Base-by-base conservation (phyloP, 2,888 invertebrate species). In the Entomobrya multifasciata region DNA sequence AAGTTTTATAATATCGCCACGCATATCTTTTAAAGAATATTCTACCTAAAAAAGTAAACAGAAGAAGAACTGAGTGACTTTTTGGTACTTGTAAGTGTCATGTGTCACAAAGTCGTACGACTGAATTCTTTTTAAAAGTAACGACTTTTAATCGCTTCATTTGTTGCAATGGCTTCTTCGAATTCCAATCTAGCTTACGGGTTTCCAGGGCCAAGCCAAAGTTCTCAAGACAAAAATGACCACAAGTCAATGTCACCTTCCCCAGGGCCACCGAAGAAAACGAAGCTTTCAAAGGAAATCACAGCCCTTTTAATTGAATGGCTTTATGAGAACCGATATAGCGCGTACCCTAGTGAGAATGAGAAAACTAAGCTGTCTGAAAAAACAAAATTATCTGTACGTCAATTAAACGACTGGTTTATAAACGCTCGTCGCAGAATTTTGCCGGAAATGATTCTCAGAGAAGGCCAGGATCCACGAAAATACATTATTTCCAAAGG, bases 351-450 rank as follows among this genome's bases (percentile, higher is more conserved):
- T 0, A 97, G 96, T 91, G 98, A 98, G 92, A 96, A 96, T 22
- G 98, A 98, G 93, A 98, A 98, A 92, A 94, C 96, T 36, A 95
- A 96, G 0, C 93, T 98, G 62, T 96, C 97, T 57, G 95, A 96
- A 92, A 96, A 97, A 92, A 97, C 97, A 0, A 96, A 96, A 92
- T 94, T 97, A 77, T 97, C 97, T 0, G 96, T 97, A 11, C 93
- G 98, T 47, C 97, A 97, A 94, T 97, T 96, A 91, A 92, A 92
- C 94, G 98, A 98, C 93, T 98, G 98, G 98, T 98, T 98, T 92
- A 98, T 98, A 90, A 98, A 98, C 93, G 98, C 98, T 0, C 95
- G 98, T 0, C 95, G 98, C 30, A 95, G 98, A 91, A 97, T 98
- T 92, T 93, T 98, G 89, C 98, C 98, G 0, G 97, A 97, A 93